Base-by-base conservation (phyloP, 2,797 vertebrate genomes). In the Rhinophrynus dorsalis region DNA sequence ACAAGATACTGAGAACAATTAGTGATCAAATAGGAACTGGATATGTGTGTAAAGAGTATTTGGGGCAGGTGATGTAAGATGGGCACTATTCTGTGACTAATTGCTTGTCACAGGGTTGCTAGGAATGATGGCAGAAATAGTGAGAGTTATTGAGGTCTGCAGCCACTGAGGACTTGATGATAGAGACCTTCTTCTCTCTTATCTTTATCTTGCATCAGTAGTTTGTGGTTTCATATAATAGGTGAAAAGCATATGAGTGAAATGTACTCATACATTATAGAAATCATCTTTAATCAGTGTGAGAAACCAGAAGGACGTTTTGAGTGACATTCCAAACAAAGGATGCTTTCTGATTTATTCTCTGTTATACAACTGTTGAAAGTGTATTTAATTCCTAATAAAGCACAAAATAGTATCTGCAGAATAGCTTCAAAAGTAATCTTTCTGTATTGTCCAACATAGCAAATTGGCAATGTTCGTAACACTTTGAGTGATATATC, bases 71-170 rank as follows among this genome's bases (percentile, higher is more conserved):
- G n/a, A n/a, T n/a, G n/a, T n/a, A n/a, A n/a, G n/a, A n/a, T n/a
- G n/a, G n/a, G n/a, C n/a, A n/a, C 17, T 57, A 21, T 21, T 57
- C 54, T n/a, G 12, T 35, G 54, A 57, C 38, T 38, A 57, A 57
- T 57, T 57, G 54, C 54, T 57, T 57, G 54, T 37, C 54, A 57
- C 54, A 57, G 26, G 54, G 35, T 57, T 57, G 54, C n/a, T n/a
- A n/a, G n/a, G n/a, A n/a, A n/a, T n/a, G n/a, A n/a, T n/a, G n/a
- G n/a, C n/a, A n/a, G n/a, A n/a, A n/a, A n/a, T n/a, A n/a, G n/a
- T n/a, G n/a, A n/a, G n/a, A n/a, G n/a, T 23, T 37, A n/a, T 42
- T 29, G 23, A 56, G 40, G 35, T 42, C 56, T 58, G 56, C 18
- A 26, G 24, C 20, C 38, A 60, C 45, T 60, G 57, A 60, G 23